Conservation (phyloP, 2,888 invertebrate genomes). For the Marasmarcha lunaedactyla region DNA sequence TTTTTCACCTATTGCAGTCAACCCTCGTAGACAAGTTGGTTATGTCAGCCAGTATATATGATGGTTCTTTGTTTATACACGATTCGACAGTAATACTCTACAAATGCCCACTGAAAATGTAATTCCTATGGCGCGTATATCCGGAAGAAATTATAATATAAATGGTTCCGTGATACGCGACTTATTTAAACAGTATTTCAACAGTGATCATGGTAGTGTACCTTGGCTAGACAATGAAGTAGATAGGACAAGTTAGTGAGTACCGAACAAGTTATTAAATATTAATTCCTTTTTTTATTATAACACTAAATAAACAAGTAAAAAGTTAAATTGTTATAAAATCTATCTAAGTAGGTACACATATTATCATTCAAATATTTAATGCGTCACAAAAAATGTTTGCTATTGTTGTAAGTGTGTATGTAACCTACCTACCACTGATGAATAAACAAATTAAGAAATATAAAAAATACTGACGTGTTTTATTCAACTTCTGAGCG, state of each 20-base stretch:
- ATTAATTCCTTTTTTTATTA: too few relatives aligned
- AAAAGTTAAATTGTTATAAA: constrained; percentile 10
- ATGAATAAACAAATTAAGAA: constrained; percentile 1
- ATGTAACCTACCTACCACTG: constrained; percentile 11
- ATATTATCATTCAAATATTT: too few relatives aligned
- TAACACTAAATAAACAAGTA: constrained; percentile 11
- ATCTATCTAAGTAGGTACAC: neutral
- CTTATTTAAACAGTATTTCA: constrained; percentile 12
- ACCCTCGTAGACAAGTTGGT: constrained; percentile 8
- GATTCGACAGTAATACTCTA: constrained; percentile 7
- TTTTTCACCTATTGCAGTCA: constrained; percentile 6
- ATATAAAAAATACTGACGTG: constrained; percentile 10
- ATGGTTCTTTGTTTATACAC: constrained; percentile 10
- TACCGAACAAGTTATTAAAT: constrained; percentile 6
- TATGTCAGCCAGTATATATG: constrained; percentile 11
- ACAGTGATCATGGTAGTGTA: constrained; percentile 11
- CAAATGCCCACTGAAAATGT: constrained; percentile 9
- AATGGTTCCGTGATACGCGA: constrained; percentile 11
- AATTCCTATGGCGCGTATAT: constrained; percentile 7
- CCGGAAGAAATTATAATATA: constrained; percentile 11
- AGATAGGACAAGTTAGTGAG: constrained; percentile 11
- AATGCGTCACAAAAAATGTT: constrained; percentile 6
- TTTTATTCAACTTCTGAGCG: constrained; percentile 12
- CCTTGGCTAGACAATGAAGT: constrained; percentile 11
- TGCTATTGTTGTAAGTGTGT: constrained; percentile 12